Evolutionary conservation across 2,113 vertebrate species (phyloP).

Genomic region (human (Homo sapiens)): DNA sequence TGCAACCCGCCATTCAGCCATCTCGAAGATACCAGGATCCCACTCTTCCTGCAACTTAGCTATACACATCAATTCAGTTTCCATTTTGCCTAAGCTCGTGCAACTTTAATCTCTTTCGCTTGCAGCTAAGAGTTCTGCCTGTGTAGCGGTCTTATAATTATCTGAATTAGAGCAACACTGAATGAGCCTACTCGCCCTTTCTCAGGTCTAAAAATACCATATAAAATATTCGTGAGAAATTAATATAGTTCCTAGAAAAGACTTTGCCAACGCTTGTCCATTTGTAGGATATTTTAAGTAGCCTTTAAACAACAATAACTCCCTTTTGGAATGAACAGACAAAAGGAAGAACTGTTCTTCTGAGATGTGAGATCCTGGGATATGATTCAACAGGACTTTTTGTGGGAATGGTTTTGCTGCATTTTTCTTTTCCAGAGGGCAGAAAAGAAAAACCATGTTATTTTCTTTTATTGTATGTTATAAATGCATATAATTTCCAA

Average conservation of each 20-base stretch:
- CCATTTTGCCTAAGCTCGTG: background rate
- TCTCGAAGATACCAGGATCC: background rate
- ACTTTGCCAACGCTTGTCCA: background rate
- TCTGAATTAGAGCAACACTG: background rate
- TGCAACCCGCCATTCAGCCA: background rate
- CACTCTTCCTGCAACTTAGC: background rate
- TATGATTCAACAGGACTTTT: background rate
- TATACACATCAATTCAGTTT: background rate
- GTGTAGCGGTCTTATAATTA: background rate
- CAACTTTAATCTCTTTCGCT: background rate
- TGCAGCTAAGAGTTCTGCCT: background rate
- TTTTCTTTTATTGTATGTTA: background rate
- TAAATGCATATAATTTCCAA: slow-evolving; percentile 26
- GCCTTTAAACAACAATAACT: background rate
- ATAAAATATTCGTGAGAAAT: background rate
- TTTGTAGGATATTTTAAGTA: background rate
- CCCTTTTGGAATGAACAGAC: background rate
- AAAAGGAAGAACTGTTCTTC: background rate
- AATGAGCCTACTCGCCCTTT: background rate
- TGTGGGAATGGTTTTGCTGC: background rate
- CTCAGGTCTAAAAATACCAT: background rate
- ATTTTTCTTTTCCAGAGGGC: background rate
- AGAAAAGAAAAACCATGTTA: background rate
- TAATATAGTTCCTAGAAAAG: background rate
- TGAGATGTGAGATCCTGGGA: background rate